A percentile compares a stretch with the other conserved stretches of the same genome.
These are phyloP conservation scores for Sinonovacula constricta DNA, from an alignment of 1,140 invertebrate species.

Conservation along the genomic window DNA sequence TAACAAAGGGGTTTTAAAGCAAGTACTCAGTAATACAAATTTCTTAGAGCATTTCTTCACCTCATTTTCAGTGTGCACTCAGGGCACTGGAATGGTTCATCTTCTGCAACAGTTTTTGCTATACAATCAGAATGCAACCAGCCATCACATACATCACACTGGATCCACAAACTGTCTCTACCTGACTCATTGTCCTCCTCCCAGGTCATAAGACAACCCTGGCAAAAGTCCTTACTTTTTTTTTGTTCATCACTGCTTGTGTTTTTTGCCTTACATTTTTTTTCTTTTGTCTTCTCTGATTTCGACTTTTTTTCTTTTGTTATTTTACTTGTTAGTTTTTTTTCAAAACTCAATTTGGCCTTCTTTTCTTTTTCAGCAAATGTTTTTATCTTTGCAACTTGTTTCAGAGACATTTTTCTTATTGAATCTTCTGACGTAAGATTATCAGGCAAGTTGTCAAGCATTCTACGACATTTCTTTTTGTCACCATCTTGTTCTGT, in stretches of 20 bases:
- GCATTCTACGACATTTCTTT: background rate
- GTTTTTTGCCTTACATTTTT: background rate
- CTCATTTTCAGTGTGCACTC: no score
- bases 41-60: no score
- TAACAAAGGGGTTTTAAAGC: no score
- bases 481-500: background rate
- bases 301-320: background rate
- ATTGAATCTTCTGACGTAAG: conserved; percentile 2
- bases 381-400: background rate
- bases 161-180: background rate
- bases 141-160: conserved; percentile 19
- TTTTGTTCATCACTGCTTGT: no score
- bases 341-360: background rate
- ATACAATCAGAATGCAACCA: conserved; percentile 16
- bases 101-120: background rate
- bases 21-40: no score
- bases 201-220: conserved; percentile 12
- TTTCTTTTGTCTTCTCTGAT: background rate
- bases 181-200: background rate
- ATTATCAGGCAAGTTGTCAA: conserved; percentile 5
- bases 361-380: conserved; percentile 13
- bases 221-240: conserved; percentile 1
- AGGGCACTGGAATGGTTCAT: conserved; percentile 9
- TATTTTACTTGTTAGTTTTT: background rate
- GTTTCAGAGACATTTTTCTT: conserved; percentile 11